These are phyloP conservation scores for Chloebia gouldiae DNA, from an alignment of 2,113 vertebrate genomes.

Conservation along the genomic window DNA sequence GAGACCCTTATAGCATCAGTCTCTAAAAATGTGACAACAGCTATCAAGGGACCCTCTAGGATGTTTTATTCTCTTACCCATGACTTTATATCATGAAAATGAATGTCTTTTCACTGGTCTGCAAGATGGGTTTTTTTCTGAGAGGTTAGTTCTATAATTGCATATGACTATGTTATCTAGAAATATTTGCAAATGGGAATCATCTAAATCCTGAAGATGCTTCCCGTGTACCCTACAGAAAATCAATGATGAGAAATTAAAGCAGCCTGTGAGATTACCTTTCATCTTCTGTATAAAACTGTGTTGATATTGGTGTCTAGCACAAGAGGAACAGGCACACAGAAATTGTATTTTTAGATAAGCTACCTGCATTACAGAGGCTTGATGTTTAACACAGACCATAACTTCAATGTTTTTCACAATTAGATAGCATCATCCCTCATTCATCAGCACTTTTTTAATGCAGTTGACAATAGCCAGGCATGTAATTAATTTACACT, in stretches of 20 bases:
- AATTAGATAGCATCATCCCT: background rate
- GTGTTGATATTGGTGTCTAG: background rate
- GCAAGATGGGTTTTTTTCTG: constrained; percentile 18
- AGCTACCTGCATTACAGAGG: background rate
- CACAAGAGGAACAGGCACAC: background rate
- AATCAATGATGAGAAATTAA: constrained; percentile 19
- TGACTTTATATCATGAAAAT: constrained; percentile 39
- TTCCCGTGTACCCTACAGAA: background rate
- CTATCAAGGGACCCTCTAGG: background rate
- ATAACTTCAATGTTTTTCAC: background rate
- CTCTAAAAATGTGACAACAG: constrained; percentile 19
- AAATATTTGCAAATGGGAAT: constrained; percentile 51
- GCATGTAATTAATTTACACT: background rate
- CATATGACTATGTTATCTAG: constrained; percentile 13
- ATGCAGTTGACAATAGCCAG: background rate
- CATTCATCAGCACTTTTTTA: background rate
- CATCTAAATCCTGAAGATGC: constrained; percentile 29
- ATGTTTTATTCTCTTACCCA: constrained; percentile 9
- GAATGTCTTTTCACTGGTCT: background rate
- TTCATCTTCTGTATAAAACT: background rate
- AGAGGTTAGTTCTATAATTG: constrained; percentile 21
- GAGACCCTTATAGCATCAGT: background rate
- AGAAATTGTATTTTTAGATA: background rate
- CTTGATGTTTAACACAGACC: background rate
- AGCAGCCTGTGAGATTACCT: background rate